Evolutionary conservation across 1,140 invertebrate species (phyloP).

Genomic region (Orius insidiosus): DNA sequence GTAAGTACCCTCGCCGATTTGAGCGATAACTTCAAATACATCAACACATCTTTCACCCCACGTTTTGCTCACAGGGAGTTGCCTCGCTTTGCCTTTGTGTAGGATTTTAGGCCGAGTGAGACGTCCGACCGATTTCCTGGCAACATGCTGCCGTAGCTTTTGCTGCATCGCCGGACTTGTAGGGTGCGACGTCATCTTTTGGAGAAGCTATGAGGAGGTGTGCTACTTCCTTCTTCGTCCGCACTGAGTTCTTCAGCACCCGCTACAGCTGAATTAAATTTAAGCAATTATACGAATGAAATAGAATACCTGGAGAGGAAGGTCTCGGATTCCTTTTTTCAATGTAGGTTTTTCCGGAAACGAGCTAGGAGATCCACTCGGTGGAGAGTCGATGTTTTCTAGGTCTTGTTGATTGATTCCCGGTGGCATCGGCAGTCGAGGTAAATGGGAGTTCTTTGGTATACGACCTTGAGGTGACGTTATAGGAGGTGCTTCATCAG

Average conservation of each 20-base stretch:
- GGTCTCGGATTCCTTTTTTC: conserved; percentile 62
- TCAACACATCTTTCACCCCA: conserved; percentile 90
- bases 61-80: conserved; percentile 36
- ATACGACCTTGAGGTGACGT: conserved; percentile 23
- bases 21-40: conserved; percentile 56
- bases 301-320: conserved; percentile 55
- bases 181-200: too few species aligned
- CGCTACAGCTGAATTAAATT: conserved; percentile 11
- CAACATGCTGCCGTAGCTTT: neutral
- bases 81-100: conserved; percentile 9
- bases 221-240: conserved; percentile 36
- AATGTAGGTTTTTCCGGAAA: conserved; percentile 26
- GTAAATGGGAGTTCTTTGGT: conserved; percentile 22
- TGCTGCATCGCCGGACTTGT: too few species aligned
- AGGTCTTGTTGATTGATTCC: conserved; percentile 61
- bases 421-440: conserved; percentile 65
- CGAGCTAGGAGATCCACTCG: conserved; percentile 41
- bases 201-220: conserved; percentile 12
- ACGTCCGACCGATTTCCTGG: conserved; percentile 4
- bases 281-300: neutral
- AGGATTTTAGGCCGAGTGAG: conserved; percentile 15
- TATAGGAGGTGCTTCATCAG: conserved; percentile 18
- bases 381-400: conserved; percentile 52
- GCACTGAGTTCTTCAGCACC: conserved; percentile 62
- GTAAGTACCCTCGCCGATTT: conserved; percentile 97